Evolutionary conservation across 2,888 invertebrate genomes (phyloP), one percentile per base, ranked within the genome.

Genomic region (Cheilosia grossa): DNA sequence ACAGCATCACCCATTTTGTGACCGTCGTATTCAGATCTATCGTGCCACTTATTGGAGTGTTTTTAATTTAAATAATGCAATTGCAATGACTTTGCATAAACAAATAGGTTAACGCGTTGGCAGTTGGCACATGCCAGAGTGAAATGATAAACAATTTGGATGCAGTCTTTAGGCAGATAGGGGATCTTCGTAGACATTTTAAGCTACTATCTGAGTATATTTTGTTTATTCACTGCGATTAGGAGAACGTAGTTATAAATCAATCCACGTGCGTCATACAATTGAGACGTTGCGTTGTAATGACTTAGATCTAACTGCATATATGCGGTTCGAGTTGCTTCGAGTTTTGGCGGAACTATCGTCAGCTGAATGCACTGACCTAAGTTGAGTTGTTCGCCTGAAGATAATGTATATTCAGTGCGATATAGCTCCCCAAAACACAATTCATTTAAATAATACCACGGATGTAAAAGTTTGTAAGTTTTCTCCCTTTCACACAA

Each of bases 121-220:
- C 70, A 70, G 49, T 49, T 70, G 58, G n/a, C 70, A 70, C 58
- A 58, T 59, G 37, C 37, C 69, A 58, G 17, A 17, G 37, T 24
- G 24, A 17, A 30, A 44, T 37, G 37, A 13, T 13, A 37, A 37
- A 37, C 13, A 37, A 37, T 13, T 37, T 10, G 13, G 37, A 13
- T 13, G 37, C 37, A 13, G 37, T 13, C 13, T 37, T 13, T 4
- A 13, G 0, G 37, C 37, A 13, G 37, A 37, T 37, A 13, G 37
- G 9, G 37, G 10, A 37, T 37, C 37, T 1, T 13, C 13, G 44
- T 9, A 6, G 44, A 17, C 6, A 15, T 44, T 5, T 44, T 6
- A 17, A 7, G 44, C 44, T 2, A n/a, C 9, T 9, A 7, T 19
- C 17, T 17, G 17, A 47, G 44, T 17, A 9, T 2, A 9, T 17